Percentiles rank a stretch among this genome's conserved stretches.
Conservation (phyloP, 2,888 invertebrate genomes). For the Archips xylosteana region DNA sequence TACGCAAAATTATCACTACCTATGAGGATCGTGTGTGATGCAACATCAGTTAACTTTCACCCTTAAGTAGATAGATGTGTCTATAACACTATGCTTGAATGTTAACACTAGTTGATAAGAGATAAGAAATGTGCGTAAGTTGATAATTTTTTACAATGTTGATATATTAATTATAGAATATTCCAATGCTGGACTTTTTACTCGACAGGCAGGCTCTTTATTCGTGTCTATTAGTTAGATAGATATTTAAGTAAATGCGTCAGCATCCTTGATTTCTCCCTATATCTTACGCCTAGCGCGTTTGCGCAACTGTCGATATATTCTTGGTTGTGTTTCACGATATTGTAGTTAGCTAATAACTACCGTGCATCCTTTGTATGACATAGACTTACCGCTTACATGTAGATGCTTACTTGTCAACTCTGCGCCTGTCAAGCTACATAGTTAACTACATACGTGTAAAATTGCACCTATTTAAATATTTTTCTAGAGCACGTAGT, state of each 20-base stretch:
- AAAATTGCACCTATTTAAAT: conserved; percentile 35
- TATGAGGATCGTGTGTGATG: conserved; percentile 24
- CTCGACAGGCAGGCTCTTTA: conserved; percentile 65
- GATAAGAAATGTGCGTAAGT: conserved; percentile 42
- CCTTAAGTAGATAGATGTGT: conserved; percentile 27
- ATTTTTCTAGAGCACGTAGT: conserved; percentile 38
- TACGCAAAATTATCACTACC: conserved; percentile 30
- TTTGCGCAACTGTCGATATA: conserved; percentile 40
- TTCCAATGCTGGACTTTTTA: conserved; percentile 76
- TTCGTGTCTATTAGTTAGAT: conserved; percentile 55
- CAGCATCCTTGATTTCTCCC: conserved; percentile 24
- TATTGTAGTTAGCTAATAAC: conserved; percentile 45
- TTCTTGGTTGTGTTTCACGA: conserved; percentile 53
- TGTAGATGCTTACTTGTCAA: conserved; percentile 9
- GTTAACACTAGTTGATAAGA: conserved; percentile 46
- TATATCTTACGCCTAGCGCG: conserved; percentile 42
- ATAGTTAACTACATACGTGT: conserved; percentile 10
- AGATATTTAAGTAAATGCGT: conserved; percentile 55
- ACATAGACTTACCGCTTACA: conserved; percentile 14
- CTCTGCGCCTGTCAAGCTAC: conserved; percentile 35
- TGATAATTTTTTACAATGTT: conserved; percentile 66
- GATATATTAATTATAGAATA: conserved; percentile 50
- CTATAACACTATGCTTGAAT: conserved; percentile 38
- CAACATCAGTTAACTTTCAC: conserved; percentile 31
- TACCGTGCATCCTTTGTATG: conserved; percentile 11